These are phyloP conservation scores for Bombylius discolor DNA, from an alignment of 2,888 invertebrate species.

Conservation along the genomic window DNA sequence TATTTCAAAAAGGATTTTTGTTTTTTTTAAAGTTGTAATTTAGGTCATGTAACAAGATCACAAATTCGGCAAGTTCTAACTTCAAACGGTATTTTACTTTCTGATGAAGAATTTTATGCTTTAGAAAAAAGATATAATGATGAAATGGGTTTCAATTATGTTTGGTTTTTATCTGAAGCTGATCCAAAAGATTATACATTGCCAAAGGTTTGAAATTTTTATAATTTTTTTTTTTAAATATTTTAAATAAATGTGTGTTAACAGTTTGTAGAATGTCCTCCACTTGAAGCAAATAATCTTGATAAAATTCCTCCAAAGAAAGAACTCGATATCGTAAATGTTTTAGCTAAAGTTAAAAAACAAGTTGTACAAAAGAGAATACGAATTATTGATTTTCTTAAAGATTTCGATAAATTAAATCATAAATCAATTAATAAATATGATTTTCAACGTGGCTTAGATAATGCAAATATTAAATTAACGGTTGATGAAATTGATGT, in stretches of 20 bases:
- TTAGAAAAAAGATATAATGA: slow-evolving; percentile 58
- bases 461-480: slow-evolving; percentile 50
- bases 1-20: background rate
- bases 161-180: slow-evolving; percentile 51
- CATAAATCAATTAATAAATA: slow-evolving; percentile 48
- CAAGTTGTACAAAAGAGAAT: slow-evolving; percentile 54
- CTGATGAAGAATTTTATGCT: slow-evolving; percentile 52
- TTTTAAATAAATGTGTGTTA: too few relatives aligned
- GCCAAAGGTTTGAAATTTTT: slow-evolving; percentile 20
- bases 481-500: slow-evolving; percentile 54
- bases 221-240: slow-evolving; percentile 1
- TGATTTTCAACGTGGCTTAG: slow-evolving; percentile 60
- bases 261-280: slow-evolving; percentile 8
- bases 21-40: slow-evolving; percentile 43
- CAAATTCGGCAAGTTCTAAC: slow-evolving; percentile 59
- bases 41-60: slow-evolving; percentile 56
- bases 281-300: background rate
- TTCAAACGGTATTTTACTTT: slow-evolving; percentile 51
- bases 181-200: slow-evolving; percentile 32
- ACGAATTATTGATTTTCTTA: slow-evolving; percentile 51
- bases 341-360: slow-evolving; percentile 62
- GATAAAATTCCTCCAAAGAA: slow-evolving; percentile 21
- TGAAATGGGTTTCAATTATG: slow-evolving; percentile 63
- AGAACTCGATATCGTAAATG: slow-evolving; percentile 46
- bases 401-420: slow-evolving; percentile 50